phyloP scores from a whole-genome alignment of 1,140 invertebrate species.

The Periplaneta americana region DNA sequence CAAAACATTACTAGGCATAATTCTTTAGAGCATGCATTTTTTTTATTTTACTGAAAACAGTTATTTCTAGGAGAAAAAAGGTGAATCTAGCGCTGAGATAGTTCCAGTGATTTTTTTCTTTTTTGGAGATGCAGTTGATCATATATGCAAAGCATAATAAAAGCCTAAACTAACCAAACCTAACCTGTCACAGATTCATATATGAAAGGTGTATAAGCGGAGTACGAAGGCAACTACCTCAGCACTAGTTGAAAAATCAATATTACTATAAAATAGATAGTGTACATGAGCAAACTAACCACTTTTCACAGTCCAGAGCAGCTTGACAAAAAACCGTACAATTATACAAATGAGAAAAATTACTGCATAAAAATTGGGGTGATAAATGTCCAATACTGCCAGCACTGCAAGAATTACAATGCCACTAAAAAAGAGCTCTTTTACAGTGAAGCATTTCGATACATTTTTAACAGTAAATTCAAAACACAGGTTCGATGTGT shows the following conservation, averaged over 20 bases:
- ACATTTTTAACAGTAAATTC: slow-evolving; percentile 1
- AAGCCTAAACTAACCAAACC: too few relatives aligned
- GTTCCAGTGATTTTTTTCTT: too few relatives aligned
- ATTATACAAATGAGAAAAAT: neutral
- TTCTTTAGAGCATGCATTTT: too few relatives aligned
- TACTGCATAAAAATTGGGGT: neutral
- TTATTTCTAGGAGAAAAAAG: too few relatives aligned
- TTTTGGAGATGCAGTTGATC: too few relatives aligned
- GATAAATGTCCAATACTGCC: neutral
- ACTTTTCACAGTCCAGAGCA: neutral
- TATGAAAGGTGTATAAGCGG: too few relatives aligned
- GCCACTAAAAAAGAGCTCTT: neutral
- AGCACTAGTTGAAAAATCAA: neutral
- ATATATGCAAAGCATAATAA: too few relatives aligned
- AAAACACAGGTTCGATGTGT: neutral
- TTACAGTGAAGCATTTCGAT: neutral
- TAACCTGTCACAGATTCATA: too few relatives aligned
- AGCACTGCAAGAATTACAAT: neutral
- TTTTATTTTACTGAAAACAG: too few relatives aligned
- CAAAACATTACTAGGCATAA: too few relatives aligned
- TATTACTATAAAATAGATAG: neutral
- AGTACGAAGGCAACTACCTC: too few relatives aligned
- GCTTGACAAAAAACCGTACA: neutral
- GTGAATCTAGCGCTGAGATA: too few relatives aligned
- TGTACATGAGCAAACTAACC: neutral